These are phyloP conservation scores for Arvicola amphibius DNA, from an alignment of 2,797 vertebrate genomes.

Conservation along the genomic window DNA sequence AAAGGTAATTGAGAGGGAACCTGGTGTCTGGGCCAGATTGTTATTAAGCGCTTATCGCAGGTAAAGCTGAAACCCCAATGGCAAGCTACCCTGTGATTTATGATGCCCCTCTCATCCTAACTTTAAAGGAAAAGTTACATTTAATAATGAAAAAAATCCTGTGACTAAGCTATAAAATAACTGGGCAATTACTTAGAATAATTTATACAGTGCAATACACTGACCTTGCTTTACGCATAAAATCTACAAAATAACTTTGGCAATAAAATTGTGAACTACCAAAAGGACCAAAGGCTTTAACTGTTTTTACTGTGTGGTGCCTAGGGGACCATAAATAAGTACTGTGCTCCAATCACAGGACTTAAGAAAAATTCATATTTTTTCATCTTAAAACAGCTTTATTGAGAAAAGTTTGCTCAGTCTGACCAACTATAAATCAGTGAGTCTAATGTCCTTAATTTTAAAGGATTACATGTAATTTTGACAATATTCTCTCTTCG, in stretches of 20 bases:
- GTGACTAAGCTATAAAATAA: slow-evolving; percentile 90
- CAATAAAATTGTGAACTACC: slow-evolving; percentile 89
- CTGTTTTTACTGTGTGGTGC: slow-evolving; percentile 86
- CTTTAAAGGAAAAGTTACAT: slow-evolving; percentile 87
- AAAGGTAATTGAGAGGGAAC: slow-evolving; percentile 90
- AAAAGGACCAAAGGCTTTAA: slow-evolving; percentile 89
- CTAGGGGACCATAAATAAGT: slow-evolving; percentile 86
- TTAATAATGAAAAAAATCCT: slow-evolving; percentile 90
- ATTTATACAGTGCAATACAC: slow-evolving; percentile 90
- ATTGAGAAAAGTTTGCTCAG: slow-evolving; percentile 70
- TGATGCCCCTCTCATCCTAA: slow-evolving; percentile 85
- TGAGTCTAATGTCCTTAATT: slow-evolving; percentile 62
- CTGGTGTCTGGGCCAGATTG: slow-evolving; percentile 87
- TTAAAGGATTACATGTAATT: slow-evolving; percentile 60
- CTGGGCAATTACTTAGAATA: slow-evolving; percentile 91
- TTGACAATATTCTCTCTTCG: slow-evolving; percentile 3
- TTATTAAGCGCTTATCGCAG: slow-evolving; percentile 91
- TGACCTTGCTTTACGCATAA: slow-evolving; percentile 90
- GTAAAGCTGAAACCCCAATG: slow-evolving; percentile 88
- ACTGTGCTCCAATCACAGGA: slow-evolving; percentile 83
- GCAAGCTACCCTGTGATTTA: slow-evolving; percentile 89
- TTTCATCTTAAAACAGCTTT: slow-evolving; percentile 82
- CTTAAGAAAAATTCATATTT: slow-evolving; percentile 85
- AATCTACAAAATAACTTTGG: slow-evolving; percentile 90
- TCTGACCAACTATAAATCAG: slow-evolving; percentile 61